Evolutionary conservation across 64 coral and sea anemone genomes (phyloP).

Genomic region (Exaiptasia diaphana): DNA sequence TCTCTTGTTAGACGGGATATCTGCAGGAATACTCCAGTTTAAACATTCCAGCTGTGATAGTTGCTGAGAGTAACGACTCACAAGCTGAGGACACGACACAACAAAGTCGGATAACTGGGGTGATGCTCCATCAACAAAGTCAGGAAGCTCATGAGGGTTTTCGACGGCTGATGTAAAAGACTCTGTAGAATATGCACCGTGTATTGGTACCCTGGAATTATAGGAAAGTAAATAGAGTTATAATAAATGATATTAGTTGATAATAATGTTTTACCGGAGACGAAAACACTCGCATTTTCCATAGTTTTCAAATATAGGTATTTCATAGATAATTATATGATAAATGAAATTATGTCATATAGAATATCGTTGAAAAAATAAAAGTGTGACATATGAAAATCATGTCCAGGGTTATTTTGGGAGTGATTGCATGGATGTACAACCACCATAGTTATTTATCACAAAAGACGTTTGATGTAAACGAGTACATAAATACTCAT

Average conservation of each 20-base stretch:
- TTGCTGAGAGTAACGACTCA: constrained; percentile 71
- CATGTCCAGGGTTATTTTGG: too few relatives aligned
- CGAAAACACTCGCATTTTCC: too few relatives aligned
- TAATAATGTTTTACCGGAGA: too few relatives aligned
- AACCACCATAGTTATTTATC: too few relatives aligned
- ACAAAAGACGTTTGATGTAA: too few relatives aligned
- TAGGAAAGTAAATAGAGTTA: background rate
- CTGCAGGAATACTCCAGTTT: constrained; percentile 70
- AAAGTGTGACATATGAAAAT: too few relatives aligned
- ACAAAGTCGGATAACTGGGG: constrained; percentile 61
- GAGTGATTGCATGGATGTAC: too few relatives aligned
- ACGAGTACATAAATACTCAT: too few relatives aligned
- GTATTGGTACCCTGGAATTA: constrained; percentile 23
- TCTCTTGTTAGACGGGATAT: constrained; percentile 47
- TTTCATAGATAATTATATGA: too few relatives aligned
- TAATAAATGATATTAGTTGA: background rate
- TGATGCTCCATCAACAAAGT: constrained; percentile 49
- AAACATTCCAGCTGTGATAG: constrained; percentile 78
- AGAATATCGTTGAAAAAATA: too few relatives aligned
- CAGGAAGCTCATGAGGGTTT: constrained; percentile 62
- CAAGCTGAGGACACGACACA: constrained; percentile 52
- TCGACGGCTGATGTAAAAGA: constrained; percentile 82
- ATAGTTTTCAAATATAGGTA: too few relatives aligned
- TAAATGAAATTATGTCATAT: too few relatives aligned
- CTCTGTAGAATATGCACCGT: constrained; percentile 30